Evolutionary conservation across 1,140 invertebrate species (phyloP).

Genomic region (Colletes gigas): DNA sequence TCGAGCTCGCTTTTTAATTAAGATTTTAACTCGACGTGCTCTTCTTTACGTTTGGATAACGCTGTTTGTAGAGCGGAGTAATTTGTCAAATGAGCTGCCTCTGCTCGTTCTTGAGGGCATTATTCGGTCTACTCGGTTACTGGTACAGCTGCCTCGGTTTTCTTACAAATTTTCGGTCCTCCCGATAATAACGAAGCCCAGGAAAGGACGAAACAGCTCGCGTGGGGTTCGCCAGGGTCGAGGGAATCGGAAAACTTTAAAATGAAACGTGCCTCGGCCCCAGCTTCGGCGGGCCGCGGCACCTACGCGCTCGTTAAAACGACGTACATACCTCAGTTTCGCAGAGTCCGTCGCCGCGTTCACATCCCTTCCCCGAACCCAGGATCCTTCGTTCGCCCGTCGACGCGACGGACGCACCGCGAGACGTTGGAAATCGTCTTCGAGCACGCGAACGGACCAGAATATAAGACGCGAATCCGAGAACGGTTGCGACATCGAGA

Average conservation of each 20-base stretch:
- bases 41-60: too few relatives aligned
- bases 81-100: too few relatives aligned
- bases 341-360: constrained; percentile 65
- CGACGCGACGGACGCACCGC: neutral
- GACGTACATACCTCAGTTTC: constrained; percentile 66
- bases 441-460: neutral
- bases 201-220: too few relatives aligned
- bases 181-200: neutral
- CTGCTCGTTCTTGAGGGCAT: too few relatives aligned
- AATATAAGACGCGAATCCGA: neutral
- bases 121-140: too few relatives aligned
- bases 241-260: neutral
- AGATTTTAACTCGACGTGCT: too few relatives aligned
- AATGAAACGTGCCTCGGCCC: neutral
- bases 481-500: neutral
- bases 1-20: too few relatives aligned
- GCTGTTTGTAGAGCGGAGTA: too few relatives aligned
- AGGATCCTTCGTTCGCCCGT: neutral
- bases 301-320: constrained; percentile 54
- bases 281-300: constrained; percentile 5
- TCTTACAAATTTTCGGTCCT: neutral
- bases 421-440: neutral
- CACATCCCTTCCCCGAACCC: constrained; percentile 46
- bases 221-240: neutral
- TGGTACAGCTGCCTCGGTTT: too few relatives aligned